Evolutionary conservation across 2,797 vertebrate genomes (phyloP).

Genomic region (Tauraco hartlaubi): DNA sequence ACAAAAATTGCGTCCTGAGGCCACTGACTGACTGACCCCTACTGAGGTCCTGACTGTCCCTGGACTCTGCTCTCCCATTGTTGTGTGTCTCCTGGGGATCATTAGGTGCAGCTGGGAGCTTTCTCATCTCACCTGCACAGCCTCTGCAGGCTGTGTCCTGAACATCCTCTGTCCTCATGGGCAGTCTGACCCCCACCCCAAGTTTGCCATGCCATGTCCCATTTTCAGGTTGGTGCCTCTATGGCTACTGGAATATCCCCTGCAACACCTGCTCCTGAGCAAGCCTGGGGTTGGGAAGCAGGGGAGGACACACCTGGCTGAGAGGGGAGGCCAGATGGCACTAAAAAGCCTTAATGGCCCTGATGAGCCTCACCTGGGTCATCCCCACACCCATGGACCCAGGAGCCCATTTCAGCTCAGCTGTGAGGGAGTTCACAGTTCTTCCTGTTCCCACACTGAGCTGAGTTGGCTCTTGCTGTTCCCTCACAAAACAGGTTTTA

Average conservation of each 20-base stretch:
- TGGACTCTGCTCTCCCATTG: background rate
- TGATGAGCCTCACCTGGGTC: background rate
- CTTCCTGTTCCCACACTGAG: accelerated
- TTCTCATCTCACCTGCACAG: background rate
- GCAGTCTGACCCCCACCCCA: too few species aligned
- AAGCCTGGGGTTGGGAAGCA: accelerated
- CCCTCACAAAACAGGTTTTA: accelerated
- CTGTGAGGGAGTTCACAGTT: accelerated
- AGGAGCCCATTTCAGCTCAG: background rate
- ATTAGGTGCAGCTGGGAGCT: background rate
- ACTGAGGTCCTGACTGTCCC: too few species aligned
- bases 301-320: background rate
- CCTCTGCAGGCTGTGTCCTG: background rate
- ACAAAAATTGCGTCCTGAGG: background rate
- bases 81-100: background rate
- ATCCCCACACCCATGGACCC: background rate
- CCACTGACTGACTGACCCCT: too few species aligned
- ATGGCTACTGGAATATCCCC: too few species aligned
- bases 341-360: background rate
- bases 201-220: background rate
- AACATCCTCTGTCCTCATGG: too few species aligned
- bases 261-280: background rate
- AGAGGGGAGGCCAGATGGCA: background rate
- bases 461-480: background rate
- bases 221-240: background rate